Evolutionary conservation across 92 coral and sea anemone genomes (phyloP), one percentile per base, ranked within the genome.

Genomic region (Pocillopora meandrina): DNA sequence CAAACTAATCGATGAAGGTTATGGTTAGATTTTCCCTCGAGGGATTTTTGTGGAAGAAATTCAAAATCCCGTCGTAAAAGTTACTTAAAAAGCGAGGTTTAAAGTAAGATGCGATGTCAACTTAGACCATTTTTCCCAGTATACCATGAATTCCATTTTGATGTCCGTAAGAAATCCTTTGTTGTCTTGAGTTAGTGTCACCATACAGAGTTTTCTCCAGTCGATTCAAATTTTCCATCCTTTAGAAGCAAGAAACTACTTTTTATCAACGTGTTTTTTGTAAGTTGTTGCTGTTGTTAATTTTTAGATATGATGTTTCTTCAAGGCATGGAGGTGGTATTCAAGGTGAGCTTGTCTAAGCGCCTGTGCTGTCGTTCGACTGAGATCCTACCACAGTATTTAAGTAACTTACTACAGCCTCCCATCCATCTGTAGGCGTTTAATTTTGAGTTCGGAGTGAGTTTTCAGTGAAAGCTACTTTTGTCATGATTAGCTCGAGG

Each of bases 301-400:
- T 87, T 87, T 72, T 17, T 79, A 96, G 99, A 96, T 82, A 87
- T 96, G 93, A 91, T 96, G 77, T 93, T 93, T 55, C 75, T 96
- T 15, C 95, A 91, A 82, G 99, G 99, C 55, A 87, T 96, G 90
- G 90, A 88, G 15, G 94, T 90, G 15, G 87, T 94, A 26, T 96
- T 96, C 77, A 96, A 96, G 98, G 98, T 96, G 42, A 57, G 92
- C 73, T 70, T 0, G 23, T 26, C 49, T 56, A 23, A 69, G 15
- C 23, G 26, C 23, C 11, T 15, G n/a, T 20, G n/a, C 23, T 65
- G 8, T 18, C 11, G 26, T 65, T 65, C 23, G 10, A 65, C 11
- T 9, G 69, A 33, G 20, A 57, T 49, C 17, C 16, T 78, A 35
- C n/a, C 5, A 36, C 21, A 33, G 26, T 26, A 26, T 26, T 26